Evolutionary conservation across 2,797 vertebrate species (phyloP), one percentile per base, ranked within the genome.

Genomic region (Perdix hodgsoniae): DNA sequence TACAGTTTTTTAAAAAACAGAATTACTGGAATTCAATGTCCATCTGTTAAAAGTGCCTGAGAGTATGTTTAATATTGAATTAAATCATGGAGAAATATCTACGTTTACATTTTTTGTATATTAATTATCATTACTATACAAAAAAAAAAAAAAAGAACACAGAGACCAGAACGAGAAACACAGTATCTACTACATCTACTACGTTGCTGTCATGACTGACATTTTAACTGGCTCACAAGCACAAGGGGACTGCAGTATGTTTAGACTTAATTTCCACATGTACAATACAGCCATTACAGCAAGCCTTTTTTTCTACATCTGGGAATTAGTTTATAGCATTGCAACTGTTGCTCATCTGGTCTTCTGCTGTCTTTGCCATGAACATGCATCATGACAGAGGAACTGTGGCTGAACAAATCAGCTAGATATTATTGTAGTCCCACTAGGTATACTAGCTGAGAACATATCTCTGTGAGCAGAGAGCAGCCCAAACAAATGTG

Each of bases 241-340:
- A 6, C 82, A 67, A 50, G 60, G 85, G 83, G 94, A 89, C 73
- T 91, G 74, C 67, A 87, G 75, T 91, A 83, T 95, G 88, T 94
- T 96, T 92, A 91, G 83, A 37, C 88, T 93, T 90, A 90, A 95
- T 91, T 96, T 96, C 96, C 96, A 94, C 86, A 92, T 94, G 94
- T 89, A 81, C 83, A 57, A 49, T 90, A 59, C 83, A 92, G 64
- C 88, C 83, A 77, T 92, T 96, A 93, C 87, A 94, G 45, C 79
- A 80, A 88, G 69, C 31, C 72, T 96, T 33, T 75, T 80, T 31
- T 75, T 80, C 85, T 86, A 87, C 97, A 96, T 96, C 96, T 97
- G 96, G 93, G 90, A 96, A 94, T 95, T 88, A 86, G 85, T 92
- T 96, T 94, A 93, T 77, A 90, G 80, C 61, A 57, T 64, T 92